These are phyloP conservation scores for Theodoxus fluviatilis DNA, from an alignment of 2,888 invertebrate genomes.

Conservation along the genomic window DNA sequence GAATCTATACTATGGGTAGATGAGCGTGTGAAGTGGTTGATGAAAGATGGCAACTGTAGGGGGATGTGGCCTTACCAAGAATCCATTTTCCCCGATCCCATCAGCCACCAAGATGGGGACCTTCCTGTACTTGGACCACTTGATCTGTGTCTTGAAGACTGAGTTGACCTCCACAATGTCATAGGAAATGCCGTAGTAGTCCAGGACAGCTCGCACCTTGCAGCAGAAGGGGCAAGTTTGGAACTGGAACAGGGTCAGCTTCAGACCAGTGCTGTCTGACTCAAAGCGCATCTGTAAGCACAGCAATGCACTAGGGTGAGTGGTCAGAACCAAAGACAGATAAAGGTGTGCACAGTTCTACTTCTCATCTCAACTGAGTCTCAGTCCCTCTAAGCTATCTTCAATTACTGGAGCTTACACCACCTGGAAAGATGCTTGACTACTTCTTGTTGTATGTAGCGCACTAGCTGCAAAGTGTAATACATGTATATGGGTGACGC, in stretches of 20 bases:
- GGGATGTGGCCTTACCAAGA: conserved; percentile 47
- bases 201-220: conserved; percentile 75
- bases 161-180: conserved; percentile 97
- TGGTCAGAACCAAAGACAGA: too few relatives aligned
- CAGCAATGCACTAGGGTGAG: too few relatives aligned
- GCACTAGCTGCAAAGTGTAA: too few relatives aligned
- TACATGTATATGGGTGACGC: too few relatives aligned
- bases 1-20: too few relatives aligned
- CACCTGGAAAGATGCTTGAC: too few relatives aligned
- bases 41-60: too few relatives aligned
- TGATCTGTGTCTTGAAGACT: conserved; percentile 86
- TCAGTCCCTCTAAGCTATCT: too few relatives aligned
- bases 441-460: too few relatives aligned
- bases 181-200: conserved; percentile 91
- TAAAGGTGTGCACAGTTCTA: too few relatives aligned
- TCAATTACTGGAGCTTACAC: too few relatives aligned
- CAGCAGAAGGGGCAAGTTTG: conserved; percentile 98
- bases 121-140: conserved; percentile 93
- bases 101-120: conserved; percentile 88
- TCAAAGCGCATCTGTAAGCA: conserved; percentile 39
- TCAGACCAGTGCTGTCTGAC: conserved; percentile 60
- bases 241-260: conserved; percentile 91
- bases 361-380: too few relatives aligned
- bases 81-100: conserved; percentile 66
- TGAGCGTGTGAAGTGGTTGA: neutral